Conservation (phyloP, 2,797 vertebrate genomes). For the Xenopus petersii region DNA sequence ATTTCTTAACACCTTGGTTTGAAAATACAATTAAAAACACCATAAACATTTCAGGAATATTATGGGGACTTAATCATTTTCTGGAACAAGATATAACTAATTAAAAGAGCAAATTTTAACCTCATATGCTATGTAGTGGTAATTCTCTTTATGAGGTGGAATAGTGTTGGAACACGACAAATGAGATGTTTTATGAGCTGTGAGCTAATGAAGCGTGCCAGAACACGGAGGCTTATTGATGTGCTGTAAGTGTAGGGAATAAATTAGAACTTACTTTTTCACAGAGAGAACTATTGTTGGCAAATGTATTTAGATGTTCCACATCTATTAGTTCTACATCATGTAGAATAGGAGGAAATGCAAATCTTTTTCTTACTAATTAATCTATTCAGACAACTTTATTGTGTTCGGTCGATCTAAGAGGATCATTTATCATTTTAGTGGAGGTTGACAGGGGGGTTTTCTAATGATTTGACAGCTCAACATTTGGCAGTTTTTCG, state of each 20-base stretch:
- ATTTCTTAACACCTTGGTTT: background rate
- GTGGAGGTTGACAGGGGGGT: too few relatives aligned
- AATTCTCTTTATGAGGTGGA: too few relatives aligned
- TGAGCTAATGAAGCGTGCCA: slow-evolving; percentile 16
- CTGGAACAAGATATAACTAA: too few relatives aligned
- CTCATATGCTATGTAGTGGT: too few relatives aligned
- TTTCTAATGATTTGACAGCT: too few relatives aligned
- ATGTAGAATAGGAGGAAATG: background rate
- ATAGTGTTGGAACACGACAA: too few relatives aligned
- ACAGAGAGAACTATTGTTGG: slow-evolving; percentile 14
- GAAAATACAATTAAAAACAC: background rate
- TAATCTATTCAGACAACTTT: background rate
- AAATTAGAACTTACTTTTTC: slow-evolving; percentile 9
- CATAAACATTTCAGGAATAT: background rate
- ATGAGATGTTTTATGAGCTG: background rate
- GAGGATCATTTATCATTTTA: too few relatives aligned
- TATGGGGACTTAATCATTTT: too few relatives aligned
- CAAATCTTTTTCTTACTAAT: background rate
- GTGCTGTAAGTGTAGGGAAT: background rate
- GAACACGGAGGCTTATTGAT: background rate
- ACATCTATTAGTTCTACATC: slow-evolving; percentile 13
- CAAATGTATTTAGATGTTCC: slow-evolving; percentile 23
- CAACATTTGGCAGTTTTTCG: too few relatives aligned
- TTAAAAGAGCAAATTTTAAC: too few relatives aligned
- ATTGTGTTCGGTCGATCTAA: too few relatives aligned